Base-by-base conservation (phyloP, 1,140 invertebrate species). In the Drosophila pallidifrons region DNA sequence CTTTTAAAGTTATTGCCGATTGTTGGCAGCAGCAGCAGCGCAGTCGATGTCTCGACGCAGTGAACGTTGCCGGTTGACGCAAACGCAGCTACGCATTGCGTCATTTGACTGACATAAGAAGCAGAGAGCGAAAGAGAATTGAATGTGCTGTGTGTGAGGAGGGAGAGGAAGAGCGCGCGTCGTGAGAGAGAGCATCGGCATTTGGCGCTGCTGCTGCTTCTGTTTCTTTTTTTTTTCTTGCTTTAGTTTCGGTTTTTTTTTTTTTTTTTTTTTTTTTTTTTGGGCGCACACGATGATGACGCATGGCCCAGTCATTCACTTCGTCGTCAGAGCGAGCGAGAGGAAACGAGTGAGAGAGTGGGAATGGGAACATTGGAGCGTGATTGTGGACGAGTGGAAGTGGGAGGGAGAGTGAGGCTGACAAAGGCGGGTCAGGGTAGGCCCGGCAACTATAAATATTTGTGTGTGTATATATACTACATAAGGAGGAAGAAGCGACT, bases 31-130 rank as follows among this genome's bases (percentile, higher is more conserved):
- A 20, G 16, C 16, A 20, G 20, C 20, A 20, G 60, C 49, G 55
- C 28, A 13, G 70, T 52, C 30, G 15, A 5, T 16, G 55, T 35
- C 43, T 35, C 43, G 51, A 3, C 20, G 20, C 16, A 43, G 41
- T 45, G n/a, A 10, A 35, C 43, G 38, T 70, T 64, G 72, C 52
- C 60, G 54, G 68, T 67, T 88, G 83, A 88, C 82, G 82, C 58
- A 82, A 88, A 87, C 60, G 79, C 61, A 41, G 57, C 66, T 28
- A 73, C 79, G 69, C 76, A 87, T 87, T 87, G 79, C 82, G 82
- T 87, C 79, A 88, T 82, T 74, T 46, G 52, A 63, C 55, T 41
- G 54, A 54, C 41, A 57, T 7, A 49, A 47, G 41, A 35, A 49
- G 28, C 30, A 57, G 52, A 49, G 45, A 15, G 30, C 5, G n/a